These are phyloP conservation scores for Mormyrops boulengeri DNA, from an alignment of 2,797 vertebrate species.

Conservation along the genomic window DNA sequence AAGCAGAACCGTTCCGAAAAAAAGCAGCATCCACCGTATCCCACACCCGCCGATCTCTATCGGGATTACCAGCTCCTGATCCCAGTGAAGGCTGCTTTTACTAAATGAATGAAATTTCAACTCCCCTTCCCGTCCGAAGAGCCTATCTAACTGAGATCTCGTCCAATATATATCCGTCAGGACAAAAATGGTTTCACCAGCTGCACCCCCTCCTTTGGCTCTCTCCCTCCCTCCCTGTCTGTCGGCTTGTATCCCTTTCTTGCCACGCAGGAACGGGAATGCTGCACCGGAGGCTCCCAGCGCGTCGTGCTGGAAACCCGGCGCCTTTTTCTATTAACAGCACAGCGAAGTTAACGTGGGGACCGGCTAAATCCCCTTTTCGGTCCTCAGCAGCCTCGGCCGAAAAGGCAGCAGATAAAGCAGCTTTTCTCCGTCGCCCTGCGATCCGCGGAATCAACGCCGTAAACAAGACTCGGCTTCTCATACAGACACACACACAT, in stretches of 20 bases:
- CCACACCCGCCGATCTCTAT: neutral
- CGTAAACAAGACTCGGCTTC: slow-evolving; percentile 86
- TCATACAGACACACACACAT: slow-evolving; percentile 35
- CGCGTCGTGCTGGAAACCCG: neutral
- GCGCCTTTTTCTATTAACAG: neutral
- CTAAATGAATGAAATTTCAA: slow-evolving; percentile 59
- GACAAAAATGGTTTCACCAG: slow-evolving; percentile 44
- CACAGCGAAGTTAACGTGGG: neutral
- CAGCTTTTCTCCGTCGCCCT: slow-evolving; percentile 48
- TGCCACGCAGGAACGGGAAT: slow-evolving; percentile 59
- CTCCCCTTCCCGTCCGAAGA: slow-evolving; percentile 37
- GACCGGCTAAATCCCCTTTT: neutral
- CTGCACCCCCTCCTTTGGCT: slow-evolving; percentile 28
- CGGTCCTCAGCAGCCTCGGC: slow-evolving; percentile 21
- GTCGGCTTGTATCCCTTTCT: slow-evolving; percentile 47
- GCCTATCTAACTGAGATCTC: slow-evolving; percentile 34
- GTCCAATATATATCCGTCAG: slow-evolving; percentile 53
- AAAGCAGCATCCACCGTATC: slow-evolving; percentile 5
- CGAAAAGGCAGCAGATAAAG: slow-evolving; percentile 30
- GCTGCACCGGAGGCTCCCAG: slow-evolving; percentile 39
- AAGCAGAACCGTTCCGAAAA: neutral
- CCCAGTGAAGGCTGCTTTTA: slow-evolving; percentile 25
- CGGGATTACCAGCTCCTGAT: neutral
- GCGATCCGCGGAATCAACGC: slow-evolving; percentile 68
- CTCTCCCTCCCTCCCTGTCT: slow-evolving; percentile 22